Evolutionary conservation across 2,113 vertebrate genomes (phyloP), one percentile per base, ranked within the genome.

Genomic region (Lipophrys pholis): DNA sequence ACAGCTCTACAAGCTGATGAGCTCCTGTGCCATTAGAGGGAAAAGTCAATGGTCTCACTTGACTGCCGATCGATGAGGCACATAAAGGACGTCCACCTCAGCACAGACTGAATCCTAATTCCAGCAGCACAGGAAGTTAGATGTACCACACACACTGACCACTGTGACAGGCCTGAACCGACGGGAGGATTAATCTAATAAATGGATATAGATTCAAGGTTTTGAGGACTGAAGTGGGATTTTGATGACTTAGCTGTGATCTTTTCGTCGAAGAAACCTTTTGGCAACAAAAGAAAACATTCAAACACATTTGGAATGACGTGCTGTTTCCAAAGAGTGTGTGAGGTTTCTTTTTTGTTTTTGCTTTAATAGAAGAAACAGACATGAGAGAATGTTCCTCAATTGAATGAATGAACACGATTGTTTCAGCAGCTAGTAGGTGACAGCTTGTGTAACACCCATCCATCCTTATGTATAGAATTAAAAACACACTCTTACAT

Each of bases 11-110:
- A 51, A 76, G 76, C 43, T 6, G 10, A 12, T 70, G 71, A 83
- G 65, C 57, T 66, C 63, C 66, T 67, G 46, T 66, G 43, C 80
- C 50, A 57, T 76, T 72, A 63, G 74, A 69, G 51, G 60, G 56
- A 64, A 73, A 80, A 75, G 76, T 80, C 79, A 87, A 62, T 59
- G 63, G 69, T 84, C 63, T 87, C 84, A 84, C 45, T 86, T 84
- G 50, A 81, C 86, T 69, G 40, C 39, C 52, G 65, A 89, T 86
- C 74, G n/a, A 86, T 80, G 21, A 82, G 63, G 6, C 69, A 67
- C 56, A 64, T 50, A 73, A 83, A 90, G 84, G 80, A 79, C 21
- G 1, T 78, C 59, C 73, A 82, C 50, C 69, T 85, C 40, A 73
- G 69, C 57, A 50, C 65, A 59, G 38, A 52, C 69, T 65, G 80